Percentiles rank a stretch among this genome's conserved stretches.
These are phyloP conservation scores for Electrophaes corylata DNA, from an alignment of 2,888 invertebrate species.

Conservation along the genomic window DNA sequence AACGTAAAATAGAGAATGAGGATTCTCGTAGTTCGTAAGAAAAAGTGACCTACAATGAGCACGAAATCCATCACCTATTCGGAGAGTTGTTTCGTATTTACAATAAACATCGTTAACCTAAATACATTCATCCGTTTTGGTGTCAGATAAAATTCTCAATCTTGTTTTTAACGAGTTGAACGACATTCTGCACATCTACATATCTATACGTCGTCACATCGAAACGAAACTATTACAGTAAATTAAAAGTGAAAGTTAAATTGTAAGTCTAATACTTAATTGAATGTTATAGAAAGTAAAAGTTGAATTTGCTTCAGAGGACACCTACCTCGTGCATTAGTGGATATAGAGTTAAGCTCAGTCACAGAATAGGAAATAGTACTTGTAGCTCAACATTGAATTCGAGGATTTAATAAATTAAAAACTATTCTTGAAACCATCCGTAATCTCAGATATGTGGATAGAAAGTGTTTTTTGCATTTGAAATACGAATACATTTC, in stretches of 20 bases:
- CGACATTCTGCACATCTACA: slow-evolving; percentile 43
- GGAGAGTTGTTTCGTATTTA: slow-evolving; percentile 46
- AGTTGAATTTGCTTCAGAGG: not conserved
- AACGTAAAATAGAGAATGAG: slow-evolving; percentile 37
- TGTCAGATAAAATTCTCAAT: slow-evolving; percentile 44
- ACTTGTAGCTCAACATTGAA: not conserved
- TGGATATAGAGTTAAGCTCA: no score
- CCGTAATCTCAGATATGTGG: not conserved
- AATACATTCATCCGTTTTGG: slow-evolving; percentile 51
- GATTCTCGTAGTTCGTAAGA: slow-evolving; percentile 38
- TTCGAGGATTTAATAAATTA: not conserved
- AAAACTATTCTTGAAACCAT: not conserved
- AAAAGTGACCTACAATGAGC: slow-evolving; percentile 47
- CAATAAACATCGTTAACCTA: slow-evolving; percentile 62
- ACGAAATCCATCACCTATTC: slow-evolving; percentile 50
- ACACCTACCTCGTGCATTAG: not conserved
- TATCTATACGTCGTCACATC: slow-evolving; percentile 25
- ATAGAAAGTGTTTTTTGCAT: no score
- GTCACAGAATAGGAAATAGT: no score
- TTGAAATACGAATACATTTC: no score
- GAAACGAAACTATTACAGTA: slow-evolving; percentile 37
- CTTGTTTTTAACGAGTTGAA: slow-evolving; percentile 44
- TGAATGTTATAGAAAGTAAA: slow-evolving; percentile 12
- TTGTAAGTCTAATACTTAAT: not conserved
- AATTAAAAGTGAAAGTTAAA: slow-evolving; percentile 48